Base-by-base conservation (phyloP, 2,113 vertebrate genomes). In the Lichenostomus cassidix region DNA sequence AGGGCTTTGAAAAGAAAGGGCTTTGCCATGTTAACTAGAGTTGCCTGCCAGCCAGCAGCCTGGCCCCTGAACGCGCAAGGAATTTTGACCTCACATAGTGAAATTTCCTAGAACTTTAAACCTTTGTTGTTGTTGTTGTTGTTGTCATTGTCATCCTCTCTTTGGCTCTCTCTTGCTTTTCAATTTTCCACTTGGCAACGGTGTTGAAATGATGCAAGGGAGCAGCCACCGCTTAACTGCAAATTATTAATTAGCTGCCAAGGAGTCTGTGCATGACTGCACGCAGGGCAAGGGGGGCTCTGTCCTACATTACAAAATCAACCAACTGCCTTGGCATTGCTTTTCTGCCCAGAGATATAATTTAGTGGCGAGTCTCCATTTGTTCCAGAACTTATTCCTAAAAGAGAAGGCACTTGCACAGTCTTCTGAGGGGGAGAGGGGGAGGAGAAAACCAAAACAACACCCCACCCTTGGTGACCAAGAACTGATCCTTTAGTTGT, bases 231-330 rank as follows among this genome's bases (percentile, higher is more conserved):
- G 44, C 85, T 84, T 73, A 89, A 73, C 85, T 87, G 78, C 85
- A 96, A 93, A 95, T 94, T 95, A 94, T 96, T 97, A 97, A 97
- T 94, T 94, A 93, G 91, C 94, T 97, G 90, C 92, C 92, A 95
- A 79, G 87, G 89, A 94, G 68, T 74, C 85, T 87, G 92, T 94
- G 95, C 94, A 60, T 47, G 88, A 74, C 87, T 83, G 90, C 94
- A 96, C 52, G 29, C 90, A 87, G 92, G 76, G 78, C 87, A 60
- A 76, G 91, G 91, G 80, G 87, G 68, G 69, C 94, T 89, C 76
- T 94, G 92, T 86, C 83, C 94, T 71, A 82, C 95, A 74, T 96
- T 94, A 62, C 92, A 94, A 96, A 97, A 95, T 33, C 93, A 92
- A 42, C 4, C 0, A 17, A 49, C 65, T 24, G 31, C 6, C 65